These are phyloP conservation scores for Willisornis vidua DNA, from an alignment of 2,113 vertebrate species.

Conservation along the genomic window DNA sequence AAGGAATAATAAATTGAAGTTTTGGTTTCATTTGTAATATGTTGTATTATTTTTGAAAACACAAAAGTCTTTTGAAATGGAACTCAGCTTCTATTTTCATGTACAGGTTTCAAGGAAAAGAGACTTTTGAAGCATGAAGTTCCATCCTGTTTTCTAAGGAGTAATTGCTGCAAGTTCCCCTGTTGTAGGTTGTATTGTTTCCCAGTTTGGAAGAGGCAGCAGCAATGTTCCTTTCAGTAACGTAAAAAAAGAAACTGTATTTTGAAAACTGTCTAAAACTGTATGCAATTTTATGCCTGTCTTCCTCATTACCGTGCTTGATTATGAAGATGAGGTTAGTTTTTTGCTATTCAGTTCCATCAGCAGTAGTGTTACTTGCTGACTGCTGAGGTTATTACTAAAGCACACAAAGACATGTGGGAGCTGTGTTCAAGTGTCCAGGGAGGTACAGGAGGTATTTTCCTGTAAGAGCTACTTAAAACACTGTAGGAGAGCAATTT, in stretches of 20 bases:
- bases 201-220: not conserved
- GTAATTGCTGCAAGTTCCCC: not conserved
- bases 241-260: not conserved
- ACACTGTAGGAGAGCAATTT: not conserved
- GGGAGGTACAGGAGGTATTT: not conserved
- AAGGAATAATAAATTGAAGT: not conserved
- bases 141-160: not conserved
- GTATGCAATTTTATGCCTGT: not conserved
- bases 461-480: not conserved
- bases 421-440: not conserved
- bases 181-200: not conserved
- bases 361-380: not conserved
- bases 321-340: not conserved
- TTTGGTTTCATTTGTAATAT: not conserved
- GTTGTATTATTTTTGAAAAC: not conserved
- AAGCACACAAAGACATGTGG: not conserved
- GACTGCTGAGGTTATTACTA: not conserved
- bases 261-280: not conserved
- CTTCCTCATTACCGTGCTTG: not conserved
- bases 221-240: not conserved
- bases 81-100: not conserved
- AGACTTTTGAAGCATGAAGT: not conserved
- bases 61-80: not conserved
- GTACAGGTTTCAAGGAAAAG: not conserved
- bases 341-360: not conserved